These are phyloP conservation scores for Megaleporinus macrocephalus DNA, from an alignment of 2,113 vertebrate species.

Conservation along the genomic window DNA sequence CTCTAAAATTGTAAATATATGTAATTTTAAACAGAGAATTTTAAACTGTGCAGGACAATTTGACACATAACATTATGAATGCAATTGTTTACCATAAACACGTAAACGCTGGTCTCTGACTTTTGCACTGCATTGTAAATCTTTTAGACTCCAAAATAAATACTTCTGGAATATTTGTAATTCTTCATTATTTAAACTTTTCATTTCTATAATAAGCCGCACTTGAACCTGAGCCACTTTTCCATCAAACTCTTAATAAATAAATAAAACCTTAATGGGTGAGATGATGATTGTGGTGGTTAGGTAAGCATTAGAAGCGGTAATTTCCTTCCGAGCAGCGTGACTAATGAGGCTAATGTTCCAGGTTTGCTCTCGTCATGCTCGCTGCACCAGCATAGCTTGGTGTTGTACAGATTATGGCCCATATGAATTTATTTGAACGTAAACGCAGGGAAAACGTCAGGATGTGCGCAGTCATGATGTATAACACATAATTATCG, in stretches of 20 bases:
- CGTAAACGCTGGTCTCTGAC: too few species aligned
- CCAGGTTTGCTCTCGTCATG: conserved; percentile 36
- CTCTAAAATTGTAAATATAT: too few species aligned
- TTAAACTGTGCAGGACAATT: too few species aligned
- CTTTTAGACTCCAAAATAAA: too few species aligned
- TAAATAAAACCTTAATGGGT: background rate
- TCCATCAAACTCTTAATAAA: background rate
- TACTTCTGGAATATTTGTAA: too few species aligned
- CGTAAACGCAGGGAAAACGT: background rate
- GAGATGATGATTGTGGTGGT: conserved; percentile 34
- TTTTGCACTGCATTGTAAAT: too few species aligned
- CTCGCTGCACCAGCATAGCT: conserved; percentile 15
- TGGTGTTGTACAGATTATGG: conserved; percentile 21
- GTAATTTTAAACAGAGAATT: too few species aligned
- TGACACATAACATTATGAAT: too few species aligned
- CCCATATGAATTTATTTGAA: conserved; percentile 16
- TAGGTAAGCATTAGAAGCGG: conserved; percentile 20
- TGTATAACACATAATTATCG: background rate
- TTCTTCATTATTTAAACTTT: too few species aligned
- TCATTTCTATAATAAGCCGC: too few species aligned
- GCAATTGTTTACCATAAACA: too few species aligned
- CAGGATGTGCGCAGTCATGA: conserved; percentile 12
- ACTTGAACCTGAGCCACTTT: background rate
- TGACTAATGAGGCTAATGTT: conserved; percentile 48
- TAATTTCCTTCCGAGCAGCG: conserved; percentile 46